Evolutionary conservation across 1,140 invertebrate species (phyloP), one percentile per base, ranked within the genome.

Genomic region (Tribolium madens): DNA sequence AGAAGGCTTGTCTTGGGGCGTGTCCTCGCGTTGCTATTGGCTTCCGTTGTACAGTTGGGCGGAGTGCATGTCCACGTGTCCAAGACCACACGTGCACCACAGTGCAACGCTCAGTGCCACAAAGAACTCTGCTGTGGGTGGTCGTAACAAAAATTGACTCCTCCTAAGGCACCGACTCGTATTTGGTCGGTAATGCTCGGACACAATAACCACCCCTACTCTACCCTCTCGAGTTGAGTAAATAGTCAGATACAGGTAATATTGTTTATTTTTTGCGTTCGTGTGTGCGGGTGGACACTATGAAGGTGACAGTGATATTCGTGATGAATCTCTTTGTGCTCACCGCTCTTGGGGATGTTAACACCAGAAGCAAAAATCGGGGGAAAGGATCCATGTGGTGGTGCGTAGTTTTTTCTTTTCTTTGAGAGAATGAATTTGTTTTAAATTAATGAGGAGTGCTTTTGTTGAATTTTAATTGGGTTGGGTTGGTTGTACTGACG

Each of bases 371-470:
- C 83, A 88, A 89, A 78, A 88, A 88, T 76, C 83, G 87, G 9
- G 87, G 88, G 52, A 84, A 88, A 76, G 89, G 89, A 81, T 89
- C 88, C 53, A 89, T 88, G 88, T 89, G 89, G 89, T 89, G 89
- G 88, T 89, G 84, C 79, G 88, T 76, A 7, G 72, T 7, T 17
- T 71, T 71, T 71, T 6, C n/a, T 71, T 42, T n/a, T n/a, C n/a
- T n/a, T n/a, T n/a, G n/a, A n/a, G n/a, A n/a, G 36, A 42, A 42
- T n/a, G 36, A 26, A 26, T 42, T 9, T 9, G 36, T 42, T 42
- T 42, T 42, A 26, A 10, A n/a, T 15, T 21, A 21, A 57, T 57
- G 14, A 57, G 10, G 15, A 12, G 64, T 7, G 36, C 5, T 69
- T 33, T 36, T 42, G 42, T 10, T 17, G 42, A 69, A 69, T 69